These are phyloP conservation scores for Myotis pilosus DNA, from an alignment of 2,797 vertebrate genomes.

Conservation along the genomic window DNA sequence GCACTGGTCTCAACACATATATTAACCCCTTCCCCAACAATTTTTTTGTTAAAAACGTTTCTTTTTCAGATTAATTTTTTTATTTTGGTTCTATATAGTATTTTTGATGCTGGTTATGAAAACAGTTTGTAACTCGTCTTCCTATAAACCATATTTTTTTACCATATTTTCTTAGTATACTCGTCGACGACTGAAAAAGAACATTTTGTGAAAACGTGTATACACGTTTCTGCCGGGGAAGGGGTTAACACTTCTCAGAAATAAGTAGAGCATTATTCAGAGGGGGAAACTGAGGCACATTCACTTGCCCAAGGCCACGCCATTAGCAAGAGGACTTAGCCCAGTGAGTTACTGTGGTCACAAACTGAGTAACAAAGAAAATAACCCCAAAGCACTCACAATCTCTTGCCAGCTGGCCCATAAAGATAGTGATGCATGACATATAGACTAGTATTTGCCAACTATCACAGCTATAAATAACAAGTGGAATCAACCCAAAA, in stretches of 20 bases:
- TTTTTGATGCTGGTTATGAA: too few species aligned
- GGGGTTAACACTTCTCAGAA: neutral
- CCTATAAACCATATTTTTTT: too few species aligned
- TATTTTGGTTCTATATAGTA: too few species aligned
- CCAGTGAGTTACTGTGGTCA: neutral
- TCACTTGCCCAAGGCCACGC: neutral
- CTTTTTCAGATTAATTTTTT: too few species aligned
- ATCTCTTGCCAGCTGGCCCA: neutral
- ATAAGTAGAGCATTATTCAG: neutral
- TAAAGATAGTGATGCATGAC: neutral
- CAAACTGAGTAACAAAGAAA: constrained; percentile 35
- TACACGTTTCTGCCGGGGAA: too few species aligned
- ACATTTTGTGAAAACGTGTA: too few species aligned
- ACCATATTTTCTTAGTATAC: too few species aligned
- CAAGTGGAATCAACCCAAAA: constrained; percentile 39
- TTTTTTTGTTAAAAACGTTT: too few species aligned
- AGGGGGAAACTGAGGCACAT: neutral
- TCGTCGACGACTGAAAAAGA: too few species aligned
- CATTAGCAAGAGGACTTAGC: neutral
- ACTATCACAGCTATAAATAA: neutral
- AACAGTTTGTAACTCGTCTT: too few species aligned
- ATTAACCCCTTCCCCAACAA: too few species aligned
- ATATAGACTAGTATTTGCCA: neutral
- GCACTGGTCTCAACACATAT: neutral
- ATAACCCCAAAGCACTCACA: neutral